phyloP scores from a whole-genome alignment of 2,797 vertebrate species.

The Picus viridis region DNA sequence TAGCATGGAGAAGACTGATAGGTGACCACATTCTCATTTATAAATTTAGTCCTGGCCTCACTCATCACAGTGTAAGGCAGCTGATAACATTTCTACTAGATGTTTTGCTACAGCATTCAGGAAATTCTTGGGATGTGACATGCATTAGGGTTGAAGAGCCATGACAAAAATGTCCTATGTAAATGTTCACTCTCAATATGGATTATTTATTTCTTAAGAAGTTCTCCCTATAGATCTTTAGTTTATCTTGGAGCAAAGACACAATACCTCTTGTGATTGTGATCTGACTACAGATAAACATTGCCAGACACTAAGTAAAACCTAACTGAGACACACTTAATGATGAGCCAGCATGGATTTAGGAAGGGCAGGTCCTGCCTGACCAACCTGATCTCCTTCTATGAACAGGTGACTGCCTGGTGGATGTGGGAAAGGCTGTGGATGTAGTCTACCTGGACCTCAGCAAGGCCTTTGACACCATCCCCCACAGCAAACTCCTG shows the following conservation, averaged over 20 bases:
- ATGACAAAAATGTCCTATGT: neutral
- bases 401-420: too few species aligned
- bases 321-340: neutral
- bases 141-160: neutral
- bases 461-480: too few species aligned
- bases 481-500: too few species aligned
- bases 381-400: too few species aligned
- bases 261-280: neutral
- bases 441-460: too few species aligned
- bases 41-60: neutral
- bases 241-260: neutral
- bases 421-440: too few species aligned
- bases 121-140: neutral
- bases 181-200: neutral
- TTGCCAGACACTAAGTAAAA: neutral
- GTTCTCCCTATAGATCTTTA: neutral
- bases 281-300: neutral
- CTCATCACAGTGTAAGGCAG: fast-evolving
- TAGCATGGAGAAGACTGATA: too few species aligned
- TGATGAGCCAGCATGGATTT: neutral
- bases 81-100: neutral
- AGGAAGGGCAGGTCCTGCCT: too few species aligned
- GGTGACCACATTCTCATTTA: too few species aligned
- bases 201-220: neutral
- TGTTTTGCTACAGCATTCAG: neutral